A percentile compares a stretch with the other conserved stretches of the same genome.
Evolutionary conservation across 1,140 invertebrate species (phyloP).

Genomic region (Drosophila cardini): DNA sequence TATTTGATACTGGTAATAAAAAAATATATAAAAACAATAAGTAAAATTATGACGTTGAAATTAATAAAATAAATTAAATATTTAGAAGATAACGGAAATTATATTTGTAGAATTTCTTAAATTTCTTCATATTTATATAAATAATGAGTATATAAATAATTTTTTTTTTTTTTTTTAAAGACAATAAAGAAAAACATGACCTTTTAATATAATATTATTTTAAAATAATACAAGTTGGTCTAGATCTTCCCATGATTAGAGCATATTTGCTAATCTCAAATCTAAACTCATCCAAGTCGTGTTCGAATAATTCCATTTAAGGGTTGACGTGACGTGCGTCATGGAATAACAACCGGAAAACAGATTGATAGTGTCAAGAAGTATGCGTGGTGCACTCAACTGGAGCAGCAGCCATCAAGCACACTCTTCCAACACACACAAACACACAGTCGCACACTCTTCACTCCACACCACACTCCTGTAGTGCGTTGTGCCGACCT

Average conservation of each 20-base stretch:
- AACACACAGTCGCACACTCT: constrained; percentile 9
- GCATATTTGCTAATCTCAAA: constrained; percentile 47
- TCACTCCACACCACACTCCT: constrained; percentile 32
- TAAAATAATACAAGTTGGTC: background rate
- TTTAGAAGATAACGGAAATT: no score
- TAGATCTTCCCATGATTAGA: background rate
- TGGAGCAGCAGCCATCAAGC: constrained; percentile 51
- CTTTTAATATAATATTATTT: background rate
- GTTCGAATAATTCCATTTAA: constrained; percentile 52
- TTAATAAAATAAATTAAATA: no score
- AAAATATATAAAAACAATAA: no score
- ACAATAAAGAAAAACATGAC: no score
- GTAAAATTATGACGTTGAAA: no score
- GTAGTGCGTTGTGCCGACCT: background rate
- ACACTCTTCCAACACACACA: constrained; percentile 35
- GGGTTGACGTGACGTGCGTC: constrained; percentile 45
- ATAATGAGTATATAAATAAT: no score
- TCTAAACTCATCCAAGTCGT: constrained; percentile 30
- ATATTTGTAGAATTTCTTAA: no score
- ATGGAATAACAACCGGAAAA: constrained; percentile 41
- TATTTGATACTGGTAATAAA: no score
- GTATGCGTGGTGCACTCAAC: constrained; percentile 37
- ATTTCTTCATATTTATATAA: no score
- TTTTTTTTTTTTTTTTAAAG: no score
- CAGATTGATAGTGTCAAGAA: constrained; percentile 76